phyloP scores from a whole-genome alignment of 2,888 invertebrate species.

The Uropetala carovei region DNA sequence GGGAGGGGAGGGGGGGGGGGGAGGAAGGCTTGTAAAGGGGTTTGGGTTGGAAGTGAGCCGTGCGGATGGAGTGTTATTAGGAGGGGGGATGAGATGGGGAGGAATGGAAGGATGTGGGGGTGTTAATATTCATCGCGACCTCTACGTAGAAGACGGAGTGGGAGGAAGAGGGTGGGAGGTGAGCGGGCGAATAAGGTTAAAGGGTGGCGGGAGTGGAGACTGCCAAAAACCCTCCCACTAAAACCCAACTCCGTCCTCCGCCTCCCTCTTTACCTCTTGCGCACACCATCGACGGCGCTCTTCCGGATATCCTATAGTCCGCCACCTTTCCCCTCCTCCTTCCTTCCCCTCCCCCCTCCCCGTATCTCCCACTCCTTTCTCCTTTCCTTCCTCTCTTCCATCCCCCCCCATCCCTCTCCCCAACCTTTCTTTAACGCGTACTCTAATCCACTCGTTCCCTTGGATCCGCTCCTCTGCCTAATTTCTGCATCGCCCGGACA shows the following conservation, averaged over 20 bases:
- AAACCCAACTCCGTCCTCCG: background rate
- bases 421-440: background rate
- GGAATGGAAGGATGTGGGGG: background rate
- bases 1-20: background rate
- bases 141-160: background rate
- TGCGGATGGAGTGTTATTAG: slow-evolving; percentile 20
- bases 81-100: background rate
- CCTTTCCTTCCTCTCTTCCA: background rate
- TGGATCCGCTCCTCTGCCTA: background rate
- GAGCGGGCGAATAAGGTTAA: too few relatives aligned
- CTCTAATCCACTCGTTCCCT: background rate
- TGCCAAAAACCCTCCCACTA: background rate
- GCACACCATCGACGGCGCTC: background rate
- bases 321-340: background rate
- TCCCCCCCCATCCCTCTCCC: background rate
- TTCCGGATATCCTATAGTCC: background rate
- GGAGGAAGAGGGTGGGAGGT: too few relatives aligned
- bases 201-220: background rate
- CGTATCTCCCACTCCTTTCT: background rate
- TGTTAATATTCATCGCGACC: slow-evolving; percentile 35
- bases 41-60: background rate
- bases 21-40: background rate
- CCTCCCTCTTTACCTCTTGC: background rate
- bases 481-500: slow-evolving; percentile 12
- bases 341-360: background rate